Evolutionary conservation across 1,140 invertebrate genomes (phyloP).

Genomic region (Mylabris phalerata): DNA sequence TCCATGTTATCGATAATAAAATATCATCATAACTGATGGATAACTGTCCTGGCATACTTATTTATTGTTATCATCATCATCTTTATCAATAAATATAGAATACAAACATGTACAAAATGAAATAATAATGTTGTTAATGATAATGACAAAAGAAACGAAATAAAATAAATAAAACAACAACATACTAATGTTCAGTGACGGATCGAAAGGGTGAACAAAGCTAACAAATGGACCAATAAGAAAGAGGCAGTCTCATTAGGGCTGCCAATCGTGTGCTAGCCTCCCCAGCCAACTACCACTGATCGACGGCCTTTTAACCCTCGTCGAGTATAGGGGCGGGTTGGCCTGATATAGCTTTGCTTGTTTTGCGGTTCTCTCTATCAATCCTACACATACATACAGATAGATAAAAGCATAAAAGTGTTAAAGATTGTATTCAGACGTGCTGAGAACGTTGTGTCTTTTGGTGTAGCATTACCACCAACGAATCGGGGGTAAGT

Average conservation of each 20-base stretch:
- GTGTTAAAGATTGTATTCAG: no score
- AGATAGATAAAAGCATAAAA: no score
- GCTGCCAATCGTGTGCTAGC: slow-evolving; percentile 26
- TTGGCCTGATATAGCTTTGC: slow-evolving; percentile 2
- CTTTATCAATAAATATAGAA: no score
- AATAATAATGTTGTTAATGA: no score
- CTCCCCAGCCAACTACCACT: slow-evolving; percentile 26
- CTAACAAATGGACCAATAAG: slow-evolving; percentile 26
- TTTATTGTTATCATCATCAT: not conserved
- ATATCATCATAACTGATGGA: slow-evolving; percentile 4
- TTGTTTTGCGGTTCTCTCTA: slow-evolving; percentile 2
- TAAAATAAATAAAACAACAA: no score
- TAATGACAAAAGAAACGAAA: not conserved
- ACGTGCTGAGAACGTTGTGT: no score
- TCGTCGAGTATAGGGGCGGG: slow-evolving; percentile 25
- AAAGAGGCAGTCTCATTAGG: slow-evolving; percentile 16
- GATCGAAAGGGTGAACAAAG: slow-evolving; percentile 35
- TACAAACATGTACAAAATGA: no score
- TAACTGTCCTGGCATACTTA: slow-evolving; percentile 1
- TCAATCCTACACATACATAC: no score
- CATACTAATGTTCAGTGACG: slow-evolving; percentile 29
- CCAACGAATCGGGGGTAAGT: no score
- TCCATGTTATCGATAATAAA: slow-evolving; percentile 14
- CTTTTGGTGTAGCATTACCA: no score
- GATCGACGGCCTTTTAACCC: slow-evolving; percentile 39